A percentile compares a stretch with the other conserved stretches of the same genome.
These are phyloP conservation scores for Cremastinae sp. DNA, from an alignment of 2,888 invertebrate species.

Conservation along the genomic window DNA sequence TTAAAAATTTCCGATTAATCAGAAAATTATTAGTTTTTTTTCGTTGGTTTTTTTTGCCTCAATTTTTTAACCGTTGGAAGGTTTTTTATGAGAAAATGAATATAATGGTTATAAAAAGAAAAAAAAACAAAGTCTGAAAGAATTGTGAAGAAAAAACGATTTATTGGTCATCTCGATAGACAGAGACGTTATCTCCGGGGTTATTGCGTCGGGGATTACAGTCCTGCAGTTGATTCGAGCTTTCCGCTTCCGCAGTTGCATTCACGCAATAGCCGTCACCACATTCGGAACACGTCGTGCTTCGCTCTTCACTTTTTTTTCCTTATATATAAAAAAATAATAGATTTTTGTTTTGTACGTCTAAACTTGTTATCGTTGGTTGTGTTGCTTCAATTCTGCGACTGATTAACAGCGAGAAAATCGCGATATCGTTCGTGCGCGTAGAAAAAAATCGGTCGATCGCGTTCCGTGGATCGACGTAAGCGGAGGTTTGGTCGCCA, in stretches of 20 bases:
- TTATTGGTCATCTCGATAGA: not conserved
- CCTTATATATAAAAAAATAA: slow-evolving; percentile 9
- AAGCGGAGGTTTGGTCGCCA: slow-evolving; percentile 36
- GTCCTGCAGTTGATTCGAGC: slow-evolving; percentile 62
- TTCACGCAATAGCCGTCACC: slow-evolving; percentile 73
- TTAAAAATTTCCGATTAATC: slow-evolving; percentile 7
- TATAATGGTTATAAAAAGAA: not conserved
- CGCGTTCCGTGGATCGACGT: slow-evolving; percentile 30
- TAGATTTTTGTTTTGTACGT: slow-evolving; percentile 33
- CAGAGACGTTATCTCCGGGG: slow-evolving; percentile 18
- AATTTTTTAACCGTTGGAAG: not conserved
- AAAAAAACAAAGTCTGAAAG: not conserved
- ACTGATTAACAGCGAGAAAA: slow-evolving; percentile 2
- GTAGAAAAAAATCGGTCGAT: slow-evolving; percentile 32
- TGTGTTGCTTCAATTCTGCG: slow-evolving; percentile 20
- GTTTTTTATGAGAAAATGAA: not conserved
- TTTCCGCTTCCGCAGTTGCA: slow-evolving; percentile 68
- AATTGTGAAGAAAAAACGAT: no score
- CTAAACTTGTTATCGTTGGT: slow-evolving; percentile 39
- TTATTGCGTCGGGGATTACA: slow-evolving; percentile 46
- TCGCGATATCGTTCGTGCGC: slow-evolving; percentile 14
- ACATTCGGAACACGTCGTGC: slow-evolving; percentile 65
- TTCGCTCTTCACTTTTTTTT: slow-evolving; percentile 41
- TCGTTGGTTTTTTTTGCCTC: slow-evolving; percentile 37
- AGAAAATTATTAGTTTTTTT: slow-evolving; percentile 8